A percentile compares a stretch with the other conserved stretches of the same genome.
These are phyloP conservation scores for Trichogramma evanescens DNA, from an alignment of 2,888 invertebrate species.

Conservation along the genomic window DNA sequence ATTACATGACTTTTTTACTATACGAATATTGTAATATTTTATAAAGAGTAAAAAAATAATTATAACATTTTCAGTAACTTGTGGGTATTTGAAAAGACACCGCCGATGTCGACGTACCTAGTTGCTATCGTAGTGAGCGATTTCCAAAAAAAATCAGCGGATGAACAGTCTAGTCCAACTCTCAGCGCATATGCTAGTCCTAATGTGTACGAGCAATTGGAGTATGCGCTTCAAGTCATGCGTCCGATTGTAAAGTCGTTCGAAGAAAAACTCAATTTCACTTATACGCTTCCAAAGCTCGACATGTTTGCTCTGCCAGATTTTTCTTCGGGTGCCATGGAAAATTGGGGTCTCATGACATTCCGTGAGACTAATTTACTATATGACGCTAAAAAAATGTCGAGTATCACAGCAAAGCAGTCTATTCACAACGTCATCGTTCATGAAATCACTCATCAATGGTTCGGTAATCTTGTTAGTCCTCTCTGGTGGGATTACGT, in stretches of 20 bases:
- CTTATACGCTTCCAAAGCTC: constrained; percentile 48
- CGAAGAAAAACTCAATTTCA: constrained; percentile 42
- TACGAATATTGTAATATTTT: background rate
- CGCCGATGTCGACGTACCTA: constrained; percentile 74
- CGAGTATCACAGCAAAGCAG: constrained; percentile 30
- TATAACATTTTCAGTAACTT: constrained; percentile 20
- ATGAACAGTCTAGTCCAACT: constrained; percentile 14
- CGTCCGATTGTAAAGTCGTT: constrained; percentile 46
- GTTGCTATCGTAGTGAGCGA: constrained; percentile 78
- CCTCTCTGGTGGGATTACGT: constrained; percentile 44
- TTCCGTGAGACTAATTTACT: constrained; percentile 72
- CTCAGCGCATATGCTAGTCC: constrained; percentile 58
- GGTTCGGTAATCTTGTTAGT: constrained; percentile 48
- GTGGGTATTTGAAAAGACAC: constrained; percentile 51
- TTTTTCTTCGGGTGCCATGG: constrained; percentile 53
- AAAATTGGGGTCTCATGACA: constrained; percentile 45
- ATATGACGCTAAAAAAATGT: constrained; percentile 50
- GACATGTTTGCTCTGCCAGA: constrained; percentile 56
- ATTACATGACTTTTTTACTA: background rate
- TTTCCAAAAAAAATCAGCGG: constrained; percentile 43
- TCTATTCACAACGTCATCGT: constrained; percentile 42
- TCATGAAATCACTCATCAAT: constrained; percentile 54
- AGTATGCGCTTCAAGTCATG: constrained; percentile 54
- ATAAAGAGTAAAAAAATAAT: constrained; percentile 7
- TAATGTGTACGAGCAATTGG: constrained; percentile 60